Percentiles rank a stretch among this genome's conserved stretches.
Evolutionary conservation across 2,113 vertebrate species (phyloP).

Genomic region (Hippocampus abdominalis): DNA sequence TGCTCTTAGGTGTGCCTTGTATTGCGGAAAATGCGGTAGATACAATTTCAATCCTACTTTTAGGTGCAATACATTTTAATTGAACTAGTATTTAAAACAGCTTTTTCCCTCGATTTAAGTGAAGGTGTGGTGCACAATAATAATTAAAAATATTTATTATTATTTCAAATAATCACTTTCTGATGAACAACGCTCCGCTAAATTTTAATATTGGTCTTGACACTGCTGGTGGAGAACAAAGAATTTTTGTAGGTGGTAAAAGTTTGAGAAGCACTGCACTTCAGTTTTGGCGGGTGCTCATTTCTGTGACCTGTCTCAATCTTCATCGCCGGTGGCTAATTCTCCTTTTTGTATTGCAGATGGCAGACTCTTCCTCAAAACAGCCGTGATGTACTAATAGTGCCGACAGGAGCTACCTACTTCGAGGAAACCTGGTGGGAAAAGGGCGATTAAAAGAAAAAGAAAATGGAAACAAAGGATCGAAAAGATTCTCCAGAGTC

Average conservation of each 20-base stretch:
- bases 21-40: no score
- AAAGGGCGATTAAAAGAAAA: background rate
- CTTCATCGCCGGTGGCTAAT: conserved; percentile 56
- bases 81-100: no score
- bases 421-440: conserved; percentile 37
- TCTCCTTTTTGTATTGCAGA: conserved; percentile 79
- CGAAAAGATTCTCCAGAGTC: conserved; percentile 62
- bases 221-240: background rate
- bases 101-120: no score
- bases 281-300: background rate
- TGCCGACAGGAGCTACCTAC: conserved; percentile 51
- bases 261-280: background rate
- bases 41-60: no score
- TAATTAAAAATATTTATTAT: no score
- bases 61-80: no score
- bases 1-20: no score
- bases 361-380: conserved; percentile 99
- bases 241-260: background rate
- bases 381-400: conserved; percentile 97
- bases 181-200: background rate
- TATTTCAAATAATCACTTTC: conserved; percentile 34
- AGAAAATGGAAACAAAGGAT: conserved; percentile 32
- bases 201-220: background rate
- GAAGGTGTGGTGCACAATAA: no score
- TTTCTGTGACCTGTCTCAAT: conserved; percentile 5